Percentiles rank a stretch among this genome's conserved stretches.
Conservation (phyloP, 1,140 invertebrate genomes). For the Bombus sibiricus region DNA sequence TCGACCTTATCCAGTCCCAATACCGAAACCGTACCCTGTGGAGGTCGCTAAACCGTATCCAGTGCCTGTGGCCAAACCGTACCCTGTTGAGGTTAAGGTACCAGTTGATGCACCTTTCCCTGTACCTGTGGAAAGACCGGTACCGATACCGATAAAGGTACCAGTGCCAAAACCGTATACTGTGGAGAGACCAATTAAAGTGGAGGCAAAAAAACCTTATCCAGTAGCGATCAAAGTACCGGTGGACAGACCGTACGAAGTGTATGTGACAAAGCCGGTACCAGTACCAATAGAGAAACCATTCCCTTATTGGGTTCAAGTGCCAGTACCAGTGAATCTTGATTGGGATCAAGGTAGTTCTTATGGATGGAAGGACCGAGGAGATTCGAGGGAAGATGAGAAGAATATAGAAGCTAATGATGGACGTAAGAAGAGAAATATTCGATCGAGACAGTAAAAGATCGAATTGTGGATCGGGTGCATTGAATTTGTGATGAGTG, state of each 20-base stretch:
- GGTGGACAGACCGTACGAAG: constrained; percentile 81
- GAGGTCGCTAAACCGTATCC: constrained; percentile 87
- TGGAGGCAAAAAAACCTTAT: constrained; percentile 54
- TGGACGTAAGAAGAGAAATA: not conserved
- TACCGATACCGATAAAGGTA: constrained; percentile 86
- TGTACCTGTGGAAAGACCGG: constrained; percentile 85
- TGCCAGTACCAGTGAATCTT: constrained; percentile 28
- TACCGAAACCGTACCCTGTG: constrained; percentile 84
- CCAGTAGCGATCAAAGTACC: constrained; percentile 83
- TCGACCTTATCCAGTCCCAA: constrained; percentile 83
- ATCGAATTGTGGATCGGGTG: not conserved
- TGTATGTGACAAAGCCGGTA: constrained; percentile 77
- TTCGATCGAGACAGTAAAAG: not conserved
- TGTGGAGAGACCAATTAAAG: constrained; percentile 37
- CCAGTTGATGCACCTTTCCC: constrained; percentile 85
- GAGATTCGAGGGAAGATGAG: not conserved
- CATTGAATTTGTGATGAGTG: not conserved
- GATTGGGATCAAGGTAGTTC: not conserved
- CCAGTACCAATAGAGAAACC: constrained; percentile 44
- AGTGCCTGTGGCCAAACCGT: constrained; percentile 87
- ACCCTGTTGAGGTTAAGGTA: constrained; percentile 85
- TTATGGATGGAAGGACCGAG: not conserved
- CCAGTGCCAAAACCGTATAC: constrained; percentile 63
- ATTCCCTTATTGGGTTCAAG: constrained; percentile 51
- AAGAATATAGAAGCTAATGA: too few species aligned